Percentiles rank a stretch among this genome's conserved stretches.
phyloP scores from a whole-genome alignment of 2,113 vertebrate species.

The Leucosticte australis region DNA sequence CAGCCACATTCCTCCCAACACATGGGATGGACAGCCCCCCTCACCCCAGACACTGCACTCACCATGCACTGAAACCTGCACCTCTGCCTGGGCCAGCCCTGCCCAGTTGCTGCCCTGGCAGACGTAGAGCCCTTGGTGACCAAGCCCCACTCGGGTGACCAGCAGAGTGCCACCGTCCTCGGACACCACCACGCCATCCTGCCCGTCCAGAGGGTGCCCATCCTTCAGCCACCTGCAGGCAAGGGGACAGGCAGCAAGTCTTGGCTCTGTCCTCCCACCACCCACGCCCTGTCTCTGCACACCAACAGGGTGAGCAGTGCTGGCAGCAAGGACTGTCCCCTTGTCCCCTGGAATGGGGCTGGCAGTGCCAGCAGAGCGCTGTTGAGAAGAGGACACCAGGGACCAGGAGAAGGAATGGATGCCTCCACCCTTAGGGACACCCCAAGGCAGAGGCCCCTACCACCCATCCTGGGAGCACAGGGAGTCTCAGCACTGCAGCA shows the following conservation, averaged over 20 bases:
- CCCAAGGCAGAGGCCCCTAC: background rate
- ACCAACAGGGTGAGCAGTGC: fast-evolving
- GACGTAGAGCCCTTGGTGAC: constrained; percentile 55
- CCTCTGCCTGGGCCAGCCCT: constrained; percentile 54
- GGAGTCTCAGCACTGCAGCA: background rate
- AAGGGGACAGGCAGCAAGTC: too few species aligned
- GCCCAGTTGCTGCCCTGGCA: constrained; percentile 71
- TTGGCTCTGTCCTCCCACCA: background rate
- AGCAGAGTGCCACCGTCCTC: background rate
- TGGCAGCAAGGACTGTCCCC: background rate
- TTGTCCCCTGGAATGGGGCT: background rate
- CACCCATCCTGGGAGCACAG: background rate
- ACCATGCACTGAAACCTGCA: constrained; percentile 72
- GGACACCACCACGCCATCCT: background rate
- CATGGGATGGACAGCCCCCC: fast-evolving
- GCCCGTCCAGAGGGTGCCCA: background rate
- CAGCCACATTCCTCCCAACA: fast-evolving
- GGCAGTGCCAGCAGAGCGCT: background rate
- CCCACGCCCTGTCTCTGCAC: background rate
- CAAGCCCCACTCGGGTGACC: background rate
- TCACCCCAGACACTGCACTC: background rate
- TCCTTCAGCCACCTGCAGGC: constrained; percentile 72
- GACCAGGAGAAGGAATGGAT: background rate
- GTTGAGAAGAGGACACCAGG: background rate
- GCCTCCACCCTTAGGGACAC: background rate